Evolutionary conservation across 37 sponge, comb jelly and placozoan species (phyloP).

Genomic region (Ephydatia muelleri): DNA sequence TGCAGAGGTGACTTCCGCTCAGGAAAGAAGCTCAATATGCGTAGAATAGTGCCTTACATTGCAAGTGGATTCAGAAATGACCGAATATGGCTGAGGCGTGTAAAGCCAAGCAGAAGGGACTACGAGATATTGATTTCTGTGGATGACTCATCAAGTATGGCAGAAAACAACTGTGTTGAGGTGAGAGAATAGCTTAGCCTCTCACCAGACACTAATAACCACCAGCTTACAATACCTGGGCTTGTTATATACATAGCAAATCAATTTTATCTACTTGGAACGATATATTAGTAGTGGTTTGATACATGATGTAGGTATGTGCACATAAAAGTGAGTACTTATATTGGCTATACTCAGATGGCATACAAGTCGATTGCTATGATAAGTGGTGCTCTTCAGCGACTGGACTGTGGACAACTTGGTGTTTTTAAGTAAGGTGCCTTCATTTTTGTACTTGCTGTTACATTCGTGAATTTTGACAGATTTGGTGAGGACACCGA

Average conservation of each 20-base stretch:
- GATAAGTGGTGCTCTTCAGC: conserved; percentile 79
- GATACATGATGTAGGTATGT: neutral
- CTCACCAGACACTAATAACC: neutral
- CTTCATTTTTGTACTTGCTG: neutral
- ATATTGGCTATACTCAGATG: conserved; percentile 53
- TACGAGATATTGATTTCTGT: conserved; percentile 94
- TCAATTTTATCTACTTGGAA: no score
- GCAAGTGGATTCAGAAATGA: conserved; percentile 96
- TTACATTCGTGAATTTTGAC: neutral
- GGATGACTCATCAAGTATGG: conserved; percentile 95
- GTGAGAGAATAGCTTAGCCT: conserved; percentile 16
- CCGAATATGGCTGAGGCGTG: conserved; percentile 93
- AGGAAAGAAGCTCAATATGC: conserved; percentile 96
- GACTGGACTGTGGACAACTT: conserved; percentile 86
- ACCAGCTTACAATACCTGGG: neutral
- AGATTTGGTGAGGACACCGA: conserved; percentile 80
- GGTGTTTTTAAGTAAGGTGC: conserved; percentile 77
- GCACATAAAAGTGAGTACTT: neutral
- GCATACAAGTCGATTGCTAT: conserved; percentile 92
- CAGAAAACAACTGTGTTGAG: conserved; percentile 67
- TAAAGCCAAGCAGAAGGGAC: conserved; percentile 81
- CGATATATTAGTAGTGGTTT: no score
- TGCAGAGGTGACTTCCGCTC: conserved; percentile 93
- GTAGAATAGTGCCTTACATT: conserved; percentile 93
- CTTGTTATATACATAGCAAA: neutral